A percentile compares a stretch with the other conserved stretches of the same genome.
Evolutionary conservation across 2,113 vertebrate species (phyloP).

Genomic region (Serilophus lunatus): DNA sequence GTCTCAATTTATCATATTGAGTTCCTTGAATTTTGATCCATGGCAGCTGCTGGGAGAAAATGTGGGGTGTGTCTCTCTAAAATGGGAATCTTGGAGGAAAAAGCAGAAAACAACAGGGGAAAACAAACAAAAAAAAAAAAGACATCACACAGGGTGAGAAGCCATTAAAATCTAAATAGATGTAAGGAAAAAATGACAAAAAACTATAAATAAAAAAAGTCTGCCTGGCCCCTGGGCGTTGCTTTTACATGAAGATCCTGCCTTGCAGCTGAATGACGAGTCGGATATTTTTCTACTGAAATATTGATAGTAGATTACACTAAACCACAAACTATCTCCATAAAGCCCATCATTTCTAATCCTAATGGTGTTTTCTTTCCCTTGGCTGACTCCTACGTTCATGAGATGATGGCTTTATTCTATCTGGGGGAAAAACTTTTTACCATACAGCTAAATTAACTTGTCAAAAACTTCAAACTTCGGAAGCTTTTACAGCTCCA

Average conservation of each 20-base stretch:
- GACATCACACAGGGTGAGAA: background rate
- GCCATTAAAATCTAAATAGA: constrained; percentile 31
- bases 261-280: constrained; percentile 70
- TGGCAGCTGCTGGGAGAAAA: background rate
- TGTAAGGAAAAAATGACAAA: background rate
- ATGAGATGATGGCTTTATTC: constrained; percentile 74
- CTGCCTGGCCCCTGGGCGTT: constrained; percentile 49
- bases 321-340: constrained; percentile 73
- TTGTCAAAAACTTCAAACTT: constrained; percentile 81
- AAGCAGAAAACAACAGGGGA: background rate
- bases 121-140: background rate
- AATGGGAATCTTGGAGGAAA: background rate
- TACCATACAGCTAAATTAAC: constrained; percentile 80
- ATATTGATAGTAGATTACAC: constrained; percentile 77
- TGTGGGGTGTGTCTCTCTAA: background rate
- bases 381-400: constrained; percentile 64
- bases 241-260: constrained; percentile 66
- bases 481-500: constrained; percentile 78
- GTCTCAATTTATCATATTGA: background rate
- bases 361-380: constrained; percentile 77
- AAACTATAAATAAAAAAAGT: background rate
- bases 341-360: constrained; percentile 69
- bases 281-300: constrained; percentile 69
- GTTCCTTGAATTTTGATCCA: background rate
- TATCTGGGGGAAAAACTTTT: constrained; percentile 76